phyloP scores from a whole-genome alignment of 2,797 vertebrate genomes.

The Xerus rutilus region DNA sequence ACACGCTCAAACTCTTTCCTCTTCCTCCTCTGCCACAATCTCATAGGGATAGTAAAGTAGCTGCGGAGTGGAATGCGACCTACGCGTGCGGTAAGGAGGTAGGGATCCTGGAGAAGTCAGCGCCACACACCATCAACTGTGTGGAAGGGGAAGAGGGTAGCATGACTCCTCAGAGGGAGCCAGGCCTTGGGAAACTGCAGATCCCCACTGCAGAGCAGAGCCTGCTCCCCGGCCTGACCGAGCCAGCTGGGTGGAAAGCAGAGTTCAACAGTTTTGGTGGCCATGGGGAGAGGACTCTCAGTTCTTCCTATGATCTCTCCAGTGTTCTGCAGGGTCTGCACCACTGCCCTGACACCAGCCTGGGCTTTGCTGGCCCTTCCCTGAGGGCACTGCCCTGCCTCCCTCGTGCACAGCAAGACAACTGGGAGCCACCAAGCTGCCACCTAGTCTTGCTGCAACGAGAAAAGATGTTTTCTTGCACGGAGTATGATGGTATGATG shows the following conservation, averaged over 20 bases:
- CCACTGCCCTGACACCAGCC: background rate
- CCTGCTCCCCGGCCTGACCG: background rate
- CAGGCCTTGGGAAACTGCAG: slow-evolving; percentile 1
- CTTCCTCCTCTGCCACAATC: background rate
- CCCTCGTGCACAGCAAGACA: background rate
- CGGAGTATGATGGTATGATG: background rate
- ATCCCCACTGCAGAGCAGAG: background rate
- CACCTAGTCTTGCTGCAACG: background rate
- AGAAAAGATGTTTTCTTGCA: background rate
- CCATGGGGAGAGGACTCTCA: background rate
- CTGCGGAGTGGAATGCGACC: background rate
- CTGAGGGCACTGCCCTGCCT: background rate
- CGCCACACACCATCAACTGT: background rate
- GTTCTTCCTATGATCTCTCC: background rate
- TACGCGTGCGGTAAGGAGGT: background rate
- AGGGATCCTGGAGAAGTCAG: background rate
- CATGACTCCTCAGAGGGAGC: background rate
- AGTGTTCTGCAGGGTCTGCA: background rate
- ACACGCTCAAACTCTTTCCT: background rate
- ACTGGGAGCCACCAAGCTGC: background rate
- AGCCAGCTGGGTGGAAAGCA: background rate
- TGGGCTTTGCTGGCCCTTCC: background rate
- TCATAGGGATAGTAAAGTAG: background rate
- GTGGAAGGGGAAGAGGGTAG: fast-evolving
- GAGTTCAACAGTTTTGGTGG: background rate